These are phyloP conservation scores for Neosilurus mollespiculum DNA, from an alignment of 2,797 vertebrate species.

Conservation along the genomic window DNA sequence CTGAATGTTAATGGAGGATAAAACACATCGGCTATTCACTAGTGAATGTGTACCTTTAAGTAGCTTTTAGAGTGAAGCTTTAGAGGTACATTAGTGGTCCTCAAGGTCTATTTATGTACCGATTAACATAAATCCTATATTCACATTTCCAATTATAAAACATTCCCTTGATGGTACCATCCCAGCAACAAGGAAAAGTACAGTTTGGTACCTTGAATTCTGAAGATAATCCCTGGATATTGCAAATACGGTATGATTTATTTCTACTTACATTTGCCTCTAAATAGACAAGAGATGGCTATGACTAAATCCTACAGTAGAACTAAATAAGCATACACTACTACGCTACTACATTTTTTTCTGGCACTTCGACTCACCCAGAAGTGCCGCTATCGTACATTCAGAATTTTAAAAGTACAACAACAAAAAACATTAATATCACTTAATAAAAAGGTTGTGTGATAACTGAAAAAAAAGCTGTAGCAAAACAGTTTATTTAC, in stretches of 20 bases:
- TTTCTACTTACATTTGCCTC: neutral
- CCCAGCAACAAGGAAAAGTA: slow-evolving; percentile 7
- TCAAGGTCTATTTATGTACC: neutral
- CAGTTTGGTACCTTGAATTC: neutral
- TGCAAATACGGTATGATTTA: slow-evolving; percentile 12
- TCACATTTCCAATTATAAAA: slow-evolving; percentile 15
- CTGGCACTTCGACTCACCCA: slow-evolving; percentile 6
- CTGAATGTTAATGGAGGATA: too few species aligned
- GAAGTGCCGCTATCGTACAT: slow-evolving; percentile 41
- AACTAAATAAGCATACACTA: slow-evolving; percentile 22
- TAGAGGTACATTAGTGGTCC: slow-evolving; percentile 3
- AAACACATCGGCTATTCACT: too few species aligned
- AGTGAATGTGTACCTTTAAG: neutral
- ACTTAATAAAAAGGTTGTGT: neutral
- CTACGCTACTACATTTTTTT: slow-evolving; percentile 19
- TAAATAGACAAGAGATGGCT: slow-evolving; percentile 7
- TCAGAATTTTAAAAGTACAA: slow-evolving; percentile 36
- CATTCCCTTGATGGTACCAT: neutral
- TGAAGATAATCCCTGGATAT: slow-evolving; percentile 29
- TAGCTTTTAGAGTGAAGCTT: neutral
- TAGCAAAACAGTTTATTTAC: slow-evolving; percentile 35
- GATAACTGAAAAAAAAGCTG: neutral
- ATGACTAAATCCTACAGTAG: slow-evolving; percentile 17
- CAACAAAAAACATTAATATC: neutral
- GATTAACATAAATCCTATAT: neutral